A percentile compares a stretch with the other conserved stretches of the same genome.
Conservation (phyloP, 1,140 invertebrate species). For the Sycobia sp. region DNA sequence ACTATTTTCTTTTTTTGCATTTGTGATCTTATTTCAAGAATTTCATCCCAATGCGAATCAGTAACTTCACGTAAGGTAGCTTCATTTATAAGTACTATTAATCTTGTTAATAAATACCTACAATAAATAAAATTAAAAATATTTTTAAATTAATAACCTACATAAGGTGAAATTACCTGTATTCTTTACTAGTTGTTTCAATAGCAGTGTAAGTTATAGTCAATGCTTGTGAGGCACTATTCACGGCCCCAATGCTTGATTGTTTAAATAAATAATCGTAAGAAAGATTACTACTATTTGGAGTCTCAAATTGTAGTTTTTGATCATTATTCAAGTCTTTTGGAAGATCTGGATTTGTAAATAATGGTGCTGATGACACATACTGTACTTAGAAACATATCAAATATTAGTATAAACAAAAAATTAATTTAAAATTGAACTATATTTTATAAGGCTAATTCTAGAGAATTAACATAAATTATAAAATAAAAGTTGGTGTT, state of each 20-base stretch:
- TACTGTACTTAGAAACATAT: slow-evolving; percentile 39
- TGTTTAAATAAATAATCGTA: slow-evolving; percentile 55
- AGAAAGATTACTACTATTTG: slow-evolving; percentile 46
- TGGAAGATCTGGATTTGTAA: slow-evolving; percentile 35
- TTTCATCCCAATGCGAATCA: slow-evolving; percentile 52
- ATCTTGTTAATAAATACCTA: slow-evolving; percentile 45
- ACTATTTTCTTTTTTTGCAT: slow-evolving; percentile 45
- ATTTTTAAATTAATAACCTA: neutral
- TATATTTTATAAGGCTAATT: too few relatives aligned
- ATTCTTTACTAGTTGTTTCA: slow-evolving; percentile 49
- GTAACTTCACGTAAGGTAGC: slow-evolving; percentile 44
- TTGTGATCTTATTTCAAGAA: slow-evolving; percentile 46
- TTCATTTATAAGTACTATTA: slow-evolving; percentile 51
- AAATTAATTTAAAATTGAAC: neutral
- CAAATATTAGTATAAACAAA: neutral
- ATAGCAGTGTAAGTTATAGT: slow-evolving; percentile 53
- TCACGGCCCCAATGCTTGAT: slow-evolving; percentile 51
- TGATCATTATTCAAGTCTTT: slow-evolving; percentile 40
- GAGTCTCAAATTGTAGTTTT: slow-evolving; percentile 44
- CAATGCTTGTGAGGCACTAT: slow-evolving; percentile 51
- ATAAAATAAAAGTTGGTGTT: too few relatives aligned
- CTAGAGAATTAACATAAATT: too few relatives aligned
- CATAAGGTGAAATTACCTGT: slow-evolving; percentile 45
- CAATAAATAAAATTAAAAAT: slow-evolving; percentile 6
- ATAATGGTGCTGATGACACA: slow-evolving; percentile 36